These are phyloP conservation scores for Myxocyprinus asiaticus DNA, from an alignment of 2,113 vertebrate genomes.

Conservation along the genomic window DNA sequence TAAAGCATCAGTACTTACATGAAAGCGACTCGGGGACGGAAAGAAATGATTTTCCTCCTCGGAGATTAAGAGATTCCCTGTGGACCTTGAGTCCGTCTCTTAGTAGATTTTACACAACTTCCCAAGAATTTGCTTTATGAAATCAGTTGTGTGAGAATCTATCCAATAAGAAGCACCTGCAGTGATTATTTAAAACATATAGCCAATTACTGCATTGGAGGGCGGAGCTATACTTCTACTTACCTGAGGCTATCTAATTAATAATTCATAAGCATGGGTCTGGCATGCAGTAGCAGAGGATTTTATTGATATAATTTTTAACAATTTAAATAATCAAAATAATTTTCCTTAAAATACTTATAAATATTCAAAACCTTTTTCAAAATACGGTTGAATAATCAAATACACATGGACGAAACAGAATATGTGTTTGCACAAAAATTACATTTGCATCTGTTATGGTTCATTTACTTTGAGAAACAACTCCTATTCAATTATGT, in stretches of 20 bases:
- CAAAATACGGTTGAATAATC: too few species aligned
- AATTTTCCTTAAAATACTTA: too few species aligned
- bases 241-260: neutral
- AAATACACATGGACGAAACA: too few species aligned
- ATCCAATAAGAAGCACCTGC: constrained; percentile 63
- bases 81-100: constrained; percentile 59
- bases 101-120: constrained; percentile 73
- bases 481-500: too few species aligned
- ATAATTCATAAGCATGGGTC: constrained; percentile 16
- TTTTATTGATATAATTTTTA: too few species aligned
- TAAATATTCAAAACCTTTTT: too few species aligned
- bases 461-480: too few species aligned
- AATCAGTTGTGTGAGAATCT: constrained; percentile 60
- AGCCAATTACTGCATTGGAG: constrained; percentile 60
- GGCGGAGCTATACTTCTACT: constrained; percentile 45
- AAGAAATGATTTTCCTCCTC: neutral
- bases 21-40: neutral
- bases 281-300: neutral
- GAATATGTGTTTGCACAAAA: too few species aligned
- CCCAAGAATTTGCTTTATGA: constrained; percentile 74
- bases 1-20: constrained; percentile 42
- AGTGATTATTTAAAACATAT: constrained; percentile 57
- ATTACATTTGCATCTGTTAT: too few species aligned
- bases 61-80: constrained; percentile 19
- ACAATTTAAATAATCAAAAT: too few species aligned